phyloP scores from a whole-genome alignment of 2,797 vertebrate species.

The Sebastes cheni region DNA sequence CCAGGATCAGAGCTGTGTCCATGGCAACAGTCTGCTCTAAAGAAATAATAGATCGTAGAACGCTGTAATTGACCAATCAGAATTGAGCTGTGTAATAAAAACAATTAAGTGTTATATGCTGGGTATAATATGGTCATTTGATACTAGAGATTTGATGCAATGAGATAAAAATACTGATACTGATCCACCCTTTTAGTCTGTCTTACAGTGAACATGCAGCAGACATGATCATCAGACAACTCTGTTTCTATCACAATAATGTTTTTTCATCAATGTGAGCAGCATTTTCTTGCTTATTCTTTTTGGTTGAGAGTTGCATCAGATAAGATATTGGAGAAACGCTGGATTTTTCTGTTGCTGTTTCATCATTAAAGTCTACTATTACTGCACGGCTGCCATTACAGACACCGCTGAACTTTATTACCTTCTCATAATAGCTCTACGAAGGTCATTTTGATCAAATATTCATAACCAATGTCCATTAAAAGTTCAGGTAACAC shows the following conservation, averaged over 20 bases:
- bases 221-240: neutral
- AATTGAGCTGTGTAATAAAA: neutral
- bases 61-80: too few relatives aligned
- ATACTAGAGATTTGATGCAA: neutral
- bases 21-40: too few relatives aligned
- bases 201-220: neutral
- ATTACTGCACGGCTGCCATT: slow-evolving; percentile 17
- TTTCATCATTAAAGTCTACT: slow-evolving; percentile 25
- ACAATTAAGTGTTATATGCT: neutral
- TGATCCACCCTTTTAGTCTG: neutral
- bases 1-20: too few relatives aligned
- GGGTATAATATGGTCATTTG: neutral
- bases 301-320: slow-evolving; percentile 17
- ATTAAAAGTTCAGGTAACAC: slow-evolving; percentile 29
- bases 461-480: slow-evolving; percentile 37
- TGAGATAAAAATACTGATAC: neutral
- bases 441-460: slow-evolving; percentile 33
- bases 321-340: slow-evolving; percentile 17
- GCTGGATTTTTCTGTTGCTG: neutral
- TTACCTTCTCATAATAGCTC: slow-evolving; percentile 20
- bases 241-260: neutral
- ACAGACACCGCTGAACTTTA: slow-evolving; percentile 9
- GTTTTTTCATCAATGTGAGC: neutral
- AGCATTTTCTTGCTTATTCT: neutral
- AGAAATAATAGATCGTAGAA: too few relatives aligned